Conservation (phyloP, 2,113 vertebrate genomes). For the Hystrix brachyura region DNA sequence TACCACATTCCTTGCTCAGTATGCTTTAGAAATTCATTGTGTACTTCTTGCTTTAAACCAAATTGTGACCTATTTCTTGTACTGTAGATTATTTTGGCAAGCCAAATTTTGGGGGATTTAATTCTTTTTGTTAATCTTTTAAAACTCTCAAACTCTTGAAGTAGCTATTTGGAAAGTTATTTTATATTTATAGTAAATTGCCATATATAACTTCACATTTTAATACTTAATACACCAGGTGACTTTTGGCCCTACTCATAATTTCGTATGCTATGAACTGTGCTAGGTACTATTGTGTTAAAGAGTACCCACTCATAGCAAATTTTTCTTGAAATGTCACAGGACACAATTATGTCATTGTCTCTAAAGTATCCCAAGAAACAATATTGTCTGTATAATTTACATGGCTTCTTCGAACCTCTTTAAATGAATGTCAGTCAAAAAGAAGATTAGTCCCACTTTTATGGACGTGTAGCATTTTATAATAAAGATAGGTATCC, state of each 20-base stretch:
- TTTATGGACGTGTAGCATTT: not conserved
- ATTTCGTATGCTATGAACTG: not conserved
- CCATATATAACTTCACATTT: not conserved
- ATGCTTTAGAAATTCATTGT: slow-evolving; percentile 34
- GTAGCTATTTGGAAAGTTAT: not conserved
- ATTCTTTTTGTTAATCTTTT: slow-evolving; percentile 29
- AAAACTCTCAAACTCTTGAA: not conserved
- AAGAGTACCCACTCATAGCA: not conserved
- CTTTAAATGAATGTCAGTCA: not conserved
- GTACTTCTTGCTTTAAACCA: not conserved
- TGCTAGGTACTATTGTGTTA: not conserved
- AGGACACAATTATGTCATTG: not conserved
- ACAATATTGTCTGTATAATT: not conserved
- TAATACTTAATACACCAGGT: not conserved
- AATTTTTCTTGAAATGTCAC: not conserved
- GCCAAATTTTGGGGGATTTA: not conserved
- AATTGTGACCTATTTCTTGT: slow-evolving; percentile 41
- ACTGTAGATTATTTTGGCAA: not conserved
- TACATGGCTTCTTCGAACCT: not conserved
- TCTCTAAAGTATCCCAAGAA: not conserved
- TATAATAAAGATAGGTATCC: not conserved
- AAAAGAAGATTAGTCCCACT: not conserved
- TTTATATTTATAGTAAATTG: not conserved
- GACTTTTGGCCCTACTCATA: not conserved
- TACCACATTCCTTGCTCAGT: slow-evolving; percentile 69